Evolutionary conservation across 2,113 vertebrate genomes (phyloP), one percentile per base, ranked within the genome.

Genomic region (human (Homo sapiens)): DNA sequence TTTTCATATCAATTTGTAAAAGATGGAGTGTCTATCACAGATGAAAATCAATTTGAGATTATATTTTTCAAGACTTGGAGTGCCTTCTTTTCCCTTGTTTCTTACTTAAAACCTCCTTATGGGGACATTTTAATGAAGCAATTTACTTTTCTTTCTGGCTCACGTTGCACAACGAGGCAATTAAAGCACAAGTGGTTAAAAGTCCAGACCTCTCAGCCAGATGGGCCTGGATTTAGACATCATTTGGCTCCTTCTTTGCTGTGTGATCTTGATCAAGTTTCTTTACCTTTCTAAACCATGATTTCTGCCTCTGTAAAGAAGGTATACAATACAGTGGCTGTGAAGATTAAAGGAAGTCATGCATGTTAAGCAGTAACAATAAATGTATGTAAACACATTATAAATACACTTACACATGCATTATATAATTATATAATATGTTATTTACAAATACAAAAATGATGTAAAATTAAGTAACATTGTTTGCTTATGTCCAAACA

Each of bases 31-130:
- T 93, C 40, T 89, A 38, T 35, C 35, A 82, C 23, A 97, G 93
- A 96, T 84, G 70, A 91, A 97, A 97, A 93, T 91, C 48, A 64
- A 76, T 23, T 82, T 95, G 55, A n/a, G 48, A 82, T 94, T 70
- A 30, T 84, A 78, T 94, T 93, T 85, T 78, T 94, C 45, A 93
- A 73, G 73, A 50, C 82, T 72, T 40, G 16, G 40, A 59, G 5
- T 78, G 57, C 6, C 90, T 95, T 90, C 30, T 40, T 95, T 84
- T 85, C 73, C 55, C 45, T 95, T 88, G 5, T 61, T 88, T 93
- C 83, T 76, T 87, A 8, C 92, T 95, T 73, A 76, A 94, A 94
- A 87, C 13, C 57, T 95, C 20, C 70, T 30, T 93, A 75, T 85
- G 25, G 17, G 20, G 16, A 68, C 40, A 48, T 93, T 97, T 95